A percentile compares a stretch with the other conserved stretches of the same genome.
Evolutionary conservation across 1,140 invertebrate species (phyloP).

Genomic region (Plectrocnemia conspersa): DNA sequence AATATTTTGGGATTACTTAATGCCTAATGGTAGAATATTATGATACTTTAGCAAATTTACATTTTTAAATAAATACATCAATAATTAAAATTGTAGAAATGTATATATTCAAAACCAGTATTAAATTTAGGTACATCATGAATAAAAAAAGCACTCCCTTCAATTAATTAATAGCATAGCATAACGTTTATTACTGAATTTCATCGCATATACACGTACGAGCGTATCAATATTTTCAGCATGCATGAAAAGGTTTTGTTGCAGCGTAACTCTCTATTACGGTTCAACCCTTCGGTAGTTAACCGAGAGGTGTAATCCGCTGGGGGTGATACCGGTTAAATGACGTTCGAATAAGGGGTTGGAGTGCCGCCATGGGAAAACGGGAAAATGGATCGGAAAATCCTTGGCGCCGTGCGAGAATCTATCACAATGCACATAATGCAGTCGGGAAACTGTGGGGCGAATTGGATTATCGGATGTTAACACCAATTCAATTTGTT

Average conservation of each 20-base stretch:
- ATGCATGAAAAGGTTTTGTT: slow-evolving; percentile 12
- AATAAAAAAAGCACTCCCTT: not conserved
- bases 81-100: not conserved
- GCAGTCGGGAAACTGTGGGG: too few relatives aligned
- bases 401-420: slow-evolving; percentile 18
- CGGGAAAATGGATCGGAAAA: slow-evolving; percentile 25
- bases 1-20: too few relatives aligned
- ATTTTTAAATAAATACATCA: too few relatives aligned
- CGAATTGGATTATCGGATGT: too few relatives aligned
- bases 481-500: too few relatives aligned
- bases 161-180: not conserved
- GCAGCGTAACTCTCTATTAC: not conserved
- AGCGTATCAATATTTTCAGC: too few relatives aligned
- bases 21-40: too few relatives aligned
- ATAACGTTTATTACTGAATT: too few relatives aligned
- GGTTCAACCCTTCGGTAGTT: slow-evolving; percentile 21
- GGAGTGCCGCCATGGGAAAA: slow-evolving; percentile 11
- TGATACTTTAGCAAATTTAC: too few relatives aligned
- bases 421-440: slow-evolving; percentile 25
- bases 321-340: slow-evolving; percentile 24
- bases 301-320: slow-evolving; percentile 25
- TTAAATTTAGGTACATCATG: not conserved
- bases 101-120: not conserved
- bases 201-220: too few relatives aligned
- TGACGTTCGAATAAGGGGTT: slow-evolving; percentile 23